Evolutionary conservation across 2,797 vertebrate species (phyloP).

Genomic region (Rhinichthys osculus): DNA sequence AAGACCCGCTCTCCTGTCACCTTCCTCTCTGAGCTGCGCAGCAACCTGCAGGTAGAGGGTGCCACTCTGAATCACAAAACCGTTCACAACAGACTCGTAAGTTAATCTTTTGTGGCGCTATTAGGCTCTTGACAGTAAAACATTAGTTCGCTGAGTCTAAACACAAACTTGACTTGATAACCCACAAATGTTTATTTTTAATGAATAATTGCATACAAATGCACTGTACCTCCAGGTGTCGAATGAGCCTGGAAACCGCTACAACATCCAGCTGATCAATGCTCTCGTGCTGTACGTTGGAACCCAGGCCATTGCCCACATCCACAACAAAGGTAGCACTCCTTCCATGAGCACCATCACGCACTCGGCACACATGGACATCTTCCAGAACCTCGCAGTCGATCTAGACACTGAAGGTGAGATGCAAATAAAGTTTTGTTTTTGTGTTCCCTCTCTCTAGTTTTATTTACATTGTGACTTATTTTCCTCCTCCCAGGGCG

Average conservation of each 20-base stretch:
- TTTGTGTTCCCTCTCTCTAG: neutral
- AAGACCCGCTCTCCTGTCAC: conserved; percentile 98
- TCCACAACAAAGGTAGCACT: conserved; percentile 99
- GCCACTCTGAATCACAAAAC: conserved; percentile 48
- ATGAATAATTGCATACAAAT: neutral
- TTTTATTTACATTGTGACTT: neutral
- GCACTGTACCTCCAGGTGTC: conserved; percentile 79
- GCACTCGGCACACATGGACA: conserved; percentile 99
- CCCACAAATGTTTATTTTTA: neutral
- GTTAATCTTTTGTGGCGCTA: neutral
- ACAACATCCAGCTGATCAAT: conserved; percentile 99
- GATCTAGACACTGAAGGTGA: conserved; percentile 98
- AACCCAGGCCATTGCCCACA: conserved; percentile 98
- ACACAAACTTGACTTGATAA: neutral
- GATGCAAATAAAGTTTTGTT: neutral
- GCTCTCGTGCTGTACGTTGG: conserved; percentile 98
- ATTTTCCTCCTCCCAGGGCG: conserved; percentile 80
- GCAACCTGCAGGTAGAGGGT: conserved; percentile 91
- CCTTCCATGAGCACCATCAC: conserved; percentile 99
- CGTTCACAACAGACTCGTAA: neutral
- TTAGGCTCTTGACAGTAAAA: neutral
- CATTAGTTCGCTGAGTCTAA: neutral
- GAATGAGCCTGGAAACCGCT: conserved; percentile 97
- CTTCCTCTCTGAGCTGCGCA: conserved; percentile 95
- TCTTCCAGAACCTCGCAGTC: conserved; percentile 99